Evolutionary conservation across 2,797 vertebrate genomes (phyloP), one percentile per base, ranked within the genome.

Genomic region (Rhinophrynus dorsalis): DNA sequence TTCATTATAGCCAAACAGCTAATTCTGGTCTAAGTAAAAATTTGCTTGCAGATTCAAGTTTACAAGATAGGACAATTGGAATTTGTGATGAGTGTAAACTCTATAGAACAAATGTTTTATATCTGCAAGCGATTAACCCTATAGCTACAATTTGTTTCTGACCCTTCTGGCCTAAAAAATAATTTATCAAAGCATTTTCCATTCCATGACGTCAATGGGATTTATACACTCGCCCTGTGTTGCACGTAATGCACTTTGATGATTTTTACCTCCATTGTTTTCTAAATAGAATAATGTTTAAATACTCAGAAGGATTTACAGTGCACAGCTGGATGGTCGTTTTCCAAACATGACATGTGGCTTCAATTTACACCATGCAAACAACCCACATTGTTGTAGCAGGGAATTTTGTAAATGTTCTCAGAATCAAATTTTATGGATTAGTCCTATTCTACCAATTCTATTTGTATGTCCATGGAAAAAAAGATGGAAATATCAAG

Each of bases 271-370:
- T 48, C 12, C 13, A 5, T n/a, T 29, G 13, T 13, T 38, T 51
- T 52, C 37, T 26, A 67, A 44, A 29, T 33, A 57, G 33, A 38
- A 58, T 59, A 23, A 51, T 59, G 55, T 42, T 59, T 68, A 59
- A 68, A 68, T 47, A 67, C 30, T 17, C 23, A 7, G 20, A 47
- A 51, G 38, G n/a, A 32, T 30, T 59, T 58, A 60, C 33, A 51
- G 40, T n/a, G 37, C 45, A 40, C 15, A 37, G 44, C 45, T 59
- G 56, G 45, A 42, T 68, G 33, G 27, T 48, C 9, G 48, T 57
- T 59, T 59, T 40, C 48, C 33, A 15, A 51, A 59, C 38, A 61
- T 47, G 50, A 52, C 55, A 68, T 57, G 56, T 26, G 33, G 42
- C 30, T 59, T 56, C 58, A 59, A 50, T 68, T 51, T 68, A 60